Base-by-base conservation (phyloP, 2,797 vertebrate species). In the Sebastes jordani region DNA sequence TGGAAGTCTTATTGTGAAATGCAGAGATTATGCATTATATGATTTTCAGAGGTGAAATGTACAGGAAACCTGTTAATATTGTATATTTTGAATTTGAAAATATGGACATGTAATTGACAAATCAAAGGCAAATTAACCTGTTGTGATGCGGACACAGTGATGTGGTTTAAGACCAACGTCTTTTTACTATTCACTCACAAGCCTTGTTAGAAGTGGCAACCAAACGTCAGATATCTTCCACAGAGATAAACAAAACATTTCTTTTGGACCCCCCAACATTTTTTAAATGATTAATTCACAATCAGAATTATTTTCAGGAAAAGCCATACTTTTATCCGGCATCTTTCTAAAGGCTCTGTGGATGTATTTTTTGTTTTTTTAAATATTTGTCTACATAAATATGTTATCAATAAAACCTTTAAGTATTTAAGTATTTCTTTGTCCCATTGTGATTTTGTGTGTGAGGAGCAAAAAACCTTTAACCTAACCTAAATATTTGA, bases 401-500 rank as follows among this genome's bases (percentile, higher is more conserved):
- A 2, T 23, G 23, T 23, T 23, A 23, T 23, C 23, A 23, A 23
- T 23, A 23, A 23, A 23, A 23, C 23, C 1, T 30, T 27, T 56
- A 99, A 99, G 97, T 99, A 98, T 99, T 99, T 99, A 99, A 97
- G 23, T 99, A 99, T 95, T 95, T 91, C 4, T 80, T 86, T 72
- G 85, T 88, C 49, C 27, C 20, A 8, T 38, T 8, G n/a, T 79
- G 75, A 66, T 76, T 73, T 68, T 81, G 27, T 83, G 23, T 86
- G 23, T 27, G 25, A 70, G 8, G 11, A 62, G 4, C 36, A 18
- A 20, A 22, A 64, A 68, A 20, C 1, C 4, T 6, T 25, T 38
- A 13, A 73, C 2, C 9, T 32, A 49, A 52, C 10, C 11, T n/a
- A 20, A n/a, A n/a, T 70, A n/a, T 55, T 9, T 25, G 0, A n/a